Percentiles rank a stretch among this genome's conserved stretches.
Evolutionary conservation across 2,113 vertebrate species (phyloP).

Genomic region (Eubucco bourcierii): DNA sequence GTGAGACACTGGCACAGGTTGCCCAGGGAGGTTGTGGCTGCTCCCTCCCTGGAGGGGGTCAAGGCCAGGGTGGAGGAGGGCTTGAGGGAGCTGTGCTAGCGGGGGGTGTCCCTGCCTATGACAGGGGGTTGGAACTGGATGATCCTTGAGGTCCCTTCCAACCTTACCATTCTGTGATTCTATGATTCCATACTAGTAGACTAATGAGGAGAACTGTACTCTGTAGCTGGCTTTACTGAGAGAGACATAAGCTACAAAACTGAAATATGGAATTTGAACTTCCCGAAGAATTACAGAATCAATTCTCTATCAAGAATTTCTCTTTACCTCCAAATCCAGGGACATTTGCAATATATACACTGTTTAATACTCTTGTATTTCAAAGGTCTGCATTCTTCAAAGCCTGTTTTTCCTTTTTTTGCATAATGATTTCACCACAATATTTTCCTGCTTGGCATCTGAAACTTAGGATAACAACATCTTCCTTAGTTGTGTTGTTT

Average conservation of each 20-base stretch:
- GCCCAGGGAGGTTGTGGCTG: too few species aligned
- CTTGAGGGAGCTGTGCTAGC: too few species aligned
- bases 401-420: neutral
- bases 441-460: conserved; percentile 8
- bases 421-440: conserved; percentile 29
- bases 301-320: neutral
- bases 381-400: neutral
- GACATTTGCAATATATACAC: neutral
- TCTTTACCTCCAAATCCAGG: neutral
- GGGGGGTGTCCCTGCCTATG: too few species aligned
- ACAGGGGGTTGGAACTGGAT: too few species aligned
- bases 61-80: too few species aligned
- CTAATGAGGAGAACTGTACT: neutral
- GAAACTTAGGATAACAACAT: neutral
- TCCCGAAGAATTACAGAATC: neutral
- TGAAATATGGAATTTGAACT: neutral
- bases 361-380: neutral
- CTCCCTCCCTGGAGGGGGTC: too few species aligned
- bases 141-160: too few species aligned
- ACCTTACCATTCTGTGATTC: too few species aligned
- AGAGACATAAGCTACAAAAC: neutral
- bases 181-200: neutral
- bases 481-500: neutral
- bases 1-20: too few species aligned
- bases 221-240: neutral